Evolutionary conservation across 2,797 vertebrate species (phyloP), one percentile per base, ranked within the genome.

Genomic region (Pipistrellus pygmaeus): DNA sequence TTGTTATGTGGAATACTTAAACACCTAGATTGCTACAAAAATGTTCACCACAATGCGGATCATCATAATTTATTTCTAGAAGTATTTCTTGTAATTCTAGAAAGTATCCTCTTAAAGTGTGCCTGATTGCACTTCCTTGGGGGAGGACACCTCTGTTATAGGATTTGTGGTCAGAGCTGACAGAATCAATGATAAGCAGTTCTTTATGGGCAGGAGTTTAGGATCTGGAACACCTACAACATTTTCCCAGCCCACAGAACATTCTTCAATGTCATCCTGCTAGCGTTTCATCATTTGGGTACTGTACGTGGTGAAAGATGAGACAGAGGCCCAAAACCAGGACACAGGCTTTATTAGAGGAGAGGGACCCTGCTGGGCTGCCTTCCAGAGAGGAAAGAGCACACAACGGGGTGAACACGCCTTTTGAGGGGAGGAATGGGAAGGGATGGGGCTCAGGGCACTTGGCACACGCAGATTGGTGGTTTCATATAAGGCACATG

Each of bases 231-330:
- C 8, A 14, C 7, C 4, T 81, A 68, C 41, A 80, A 78, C 73
- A 23, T 23, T 78, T 72, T 62, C 14, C 77, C 48, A 82, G 32
- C 3, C 1, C 12, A 23, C 3, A 41, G 9, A 51, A 1, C 13
- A 38, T 77, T 82, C 46, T 17, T 81, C 8, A 93, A 62, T 92
- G 83, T 93, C 41, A 13, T 1, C 88, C 30, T 85, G 30, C 4
- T 64, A 53, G 15, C 41, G n/a, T 18, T 30, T 87, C 21, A 89
- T 62, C 8, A 4, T 71, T 53, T 60, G 12, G 60, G 5, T 62
- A 30, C 60, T 3, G 60, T 15, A 62, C 5, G 6, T 30, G 27
- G 44, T 44, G 44, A 44, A 11, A 44, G 44, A 44, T 44, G 10
- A 44, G 44, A 11, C 44, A 44, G 44, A 44, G 44, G 44, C 44